A percentile compares a stretch with the other conserved stretches of the same genome.
Conservation (phyloP, 2,113 vertebrate species). For the Bubalus kerabau region DNA sequence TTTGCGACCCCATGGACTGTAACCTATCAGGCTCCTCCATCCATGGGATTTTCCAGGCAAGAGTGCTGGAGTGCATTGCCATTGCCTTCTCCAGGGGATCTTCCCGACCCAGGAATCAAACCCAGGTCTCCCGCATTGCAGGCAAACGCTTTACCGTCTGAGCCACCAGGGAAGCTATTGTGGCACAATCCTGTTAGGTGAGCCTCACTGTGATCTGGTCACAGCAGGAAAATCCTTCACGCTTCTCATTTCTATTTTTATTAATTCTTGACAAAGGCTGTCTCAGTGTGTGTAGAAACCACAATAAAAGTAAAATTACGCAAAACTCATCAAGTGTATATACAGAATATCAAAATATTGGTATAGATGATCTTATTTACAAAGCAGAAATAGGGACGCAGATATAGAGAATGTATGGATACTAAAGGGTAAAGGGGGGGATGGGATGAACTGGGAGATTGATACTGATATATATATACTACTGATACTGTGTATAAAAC, state of each 20-base stretch:
- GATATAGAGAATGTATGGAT: background rate
- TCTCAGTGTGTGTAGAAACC: conserved; percentile 46
- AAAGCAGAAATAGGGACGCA: background rate
- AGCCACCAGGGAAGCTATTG: background rate
- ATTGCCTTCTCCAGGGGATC: too few relatives aligned
- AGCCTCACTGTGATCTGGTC: background rate
- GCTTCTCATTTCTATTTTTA: conserved; percentile 39
- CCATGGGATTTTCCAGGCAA: too few relatives aligned
- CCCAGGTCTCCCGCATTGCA: too few relatives aligned
- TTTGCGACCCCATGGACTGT: too few relatives aligned
- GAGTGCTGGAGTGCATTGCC: too few relatives aligned
- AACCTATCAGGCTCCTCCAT: too few relatives aligned
- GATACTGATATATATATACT: background rate
- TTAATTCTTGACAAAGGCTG: conserved; percentile 42
- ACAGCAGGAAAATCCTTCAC: background rate
- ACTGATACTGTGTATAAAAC: background rate
- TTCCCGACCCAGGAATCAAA: too few relatives aligned
- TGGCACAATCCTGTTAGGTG: background rate
- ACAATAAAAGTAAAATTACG: conserved; percentile 31
- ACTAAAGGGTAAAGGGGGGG: background rate
- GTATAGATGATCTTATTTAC: background rate
- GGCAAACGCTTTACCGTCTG: too few relatives aligned
- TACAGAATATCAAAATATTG: background rate
- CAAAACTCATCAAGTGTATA: conserved; percentile 11
- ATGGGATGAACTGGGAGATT: background rate